These are phyloP conservation scores for Phaethornis superciliosus DNA, from an alignment of 2,113 vertebrate genomes.

Conservation along the genomic window DNA sequence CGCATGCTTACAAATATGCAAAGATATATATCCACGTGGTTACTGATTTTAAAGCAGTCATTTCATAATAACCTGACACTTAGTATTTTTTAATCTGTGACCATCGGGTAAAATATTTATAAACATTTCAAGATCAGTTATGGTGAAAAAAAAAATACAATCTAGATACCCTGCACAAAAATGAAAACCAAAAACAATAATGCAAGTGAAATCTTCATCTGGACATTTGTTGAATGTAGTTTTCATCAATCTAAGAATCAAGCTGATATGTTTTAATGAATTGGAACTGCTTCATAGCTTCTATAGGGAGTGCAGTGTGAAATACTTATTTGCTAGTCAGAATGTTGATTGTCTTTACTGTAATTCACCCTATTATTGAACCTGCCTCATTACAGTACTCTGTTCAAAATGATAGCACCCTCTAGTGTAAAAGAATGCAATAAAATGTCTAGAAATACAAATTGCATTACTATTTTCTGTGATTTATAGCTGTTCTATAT, in stretches of 20 bases:
- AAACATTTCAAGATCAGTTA: background rate
- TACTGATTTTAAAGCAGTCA: background rate
- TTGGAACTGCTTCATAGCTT: background rate
- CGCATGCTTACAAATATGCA: background rate
- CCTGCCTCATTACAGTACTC: background rate
- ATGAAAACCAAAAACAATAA: background rate
- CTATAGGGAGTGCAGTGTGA: background rate
- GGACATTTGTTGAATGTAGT: background rate
- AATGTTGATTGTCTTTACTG: background rate
- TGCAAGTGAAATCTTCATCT: background rate
- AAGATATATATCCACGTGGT: rapidly evolving
- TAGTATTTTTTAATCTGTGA: background rate
- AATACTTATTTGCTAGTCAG: background rate
- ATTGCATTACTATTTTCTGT: background rate
- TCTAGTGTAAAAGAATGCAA: background rate
- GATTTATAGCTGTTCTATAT: background rate
- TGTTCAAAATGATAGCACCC: background rate
- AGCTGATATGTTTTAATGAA: background rate
- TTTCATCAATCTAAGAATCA: background rate
- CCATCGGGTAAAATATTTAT: background rate
- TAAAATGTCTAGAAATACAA: background rate
- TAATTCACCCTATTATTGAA: background rate
- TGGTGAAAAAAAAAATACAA: background rate
- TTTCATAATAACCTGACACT: background rate
- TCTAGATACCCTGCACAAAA: background rate